Percentiles rank a stretch among this genome's conserved stretches.
phyloP scores from a whole-genome alignment of 2,888 invertebrate genomes.

The Lasioglossum oenotherae region DNA sequence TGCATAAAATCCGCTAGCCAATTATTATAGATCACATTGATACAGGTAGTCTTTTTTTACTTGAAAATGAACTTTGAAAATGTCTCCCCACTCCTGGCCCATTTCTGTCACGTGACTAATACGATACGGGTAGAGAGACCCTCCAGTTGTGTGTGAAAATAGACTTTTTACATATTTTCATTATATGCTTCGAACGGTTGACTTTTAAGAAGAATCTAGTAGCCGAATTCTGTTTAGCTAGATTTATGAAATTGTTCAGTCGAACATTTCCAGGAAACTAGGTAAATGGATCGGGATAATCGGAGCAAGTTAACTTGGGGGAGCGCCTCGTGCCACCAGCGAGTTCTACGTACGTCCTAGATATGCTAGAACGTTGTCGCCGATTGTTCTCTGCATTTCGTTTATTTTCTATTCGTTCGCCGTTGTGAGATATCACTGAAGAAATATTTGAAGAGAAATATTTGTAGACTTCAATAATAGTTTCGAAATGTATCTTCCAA shows the following conservation, averaged over 20 bases:
- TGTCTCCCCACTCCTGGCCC: too few relatives aligned
- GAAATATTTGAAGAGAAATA: background rate
- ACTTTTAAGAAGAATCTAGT: background rate
- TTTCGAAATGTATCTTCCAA: background rate
- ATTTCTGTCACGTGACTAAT: too few relatives aligned
- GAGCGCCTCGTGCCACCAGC: constrained; percentile 15
- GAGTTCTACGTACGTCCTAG: constrained; percentile 34
- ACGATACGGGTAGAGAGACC: too few relatives aligned
- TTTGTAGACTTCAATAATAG: background rate
- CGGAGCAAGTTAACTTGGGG: constrained; percentile 47
- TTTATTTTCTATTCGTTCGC: constrained; percentile 24
- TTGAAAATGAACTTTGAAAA: too few relatives aligned
- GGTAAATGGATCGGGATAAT: constrained; percentile 77
- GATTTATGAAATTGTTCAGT: background rate
- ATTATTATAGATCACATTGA: too few relatives aligned
- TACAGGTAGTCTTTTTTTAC: too few relatives aligned
- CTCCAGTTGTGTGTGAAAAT: too few relatives aligned
- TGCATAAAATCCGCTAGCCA: too few relatives aligned
- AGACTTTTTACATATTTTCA: background rate
- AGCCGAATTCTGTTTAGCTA: background rate
- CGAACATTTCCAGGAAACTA: constrained; percentile 68
- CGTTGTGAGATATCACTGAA: background rate
- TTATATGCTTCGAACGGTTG: too few relatives aligned
- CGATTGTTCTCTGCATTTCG: constrained; percentile 27
- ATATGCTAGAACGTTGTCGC: constrained; percentile 25